Conservation (phyloP, 2,797 vertebrate genomes). For the Pelobates cultripes region DNA sequence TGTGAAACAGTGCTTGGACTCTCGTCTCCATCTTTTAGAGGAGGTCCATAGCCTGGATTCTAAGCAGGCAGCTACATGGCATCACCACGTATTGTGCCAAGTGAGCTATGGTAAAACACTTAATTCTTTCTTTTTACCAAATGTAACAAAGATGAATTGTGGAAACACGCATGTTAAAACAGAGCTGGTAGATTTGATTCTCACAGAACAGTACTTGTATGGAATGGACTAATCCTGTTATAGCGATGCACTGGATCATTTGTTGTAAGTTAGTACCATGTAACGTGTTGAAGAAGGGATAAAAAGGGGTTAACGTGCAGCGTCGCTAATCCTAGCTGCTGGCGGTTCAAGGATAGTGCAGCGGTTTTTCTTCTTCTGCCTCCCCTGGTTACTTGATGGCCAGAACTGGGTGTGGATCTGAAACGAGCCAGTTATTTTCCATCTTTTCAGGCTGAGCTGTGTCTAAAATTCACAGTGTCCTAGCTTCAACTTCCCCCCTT, state of each 20-base stretch:
- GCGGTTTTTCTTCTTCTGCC: slow-evolving; percentile 20
- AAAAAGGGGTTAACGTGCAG: slow-evolving; percentile 33
- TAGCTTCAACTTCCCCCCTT: slow-evolving; percentile 50
- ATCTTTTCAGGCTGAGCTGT: slow-evolving; percentile 43
- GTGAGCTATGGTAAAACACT: no score
- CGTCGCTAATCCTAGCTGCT: neutral
- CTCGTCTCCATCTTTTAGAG: no score
- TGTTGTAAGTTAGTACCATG: neutral
- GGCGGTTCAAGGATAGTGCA: slow-evolving; percentile 36
- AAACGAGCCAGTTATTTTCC: slow-evolving; percentile 47
- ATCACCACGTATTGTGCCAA: no score
- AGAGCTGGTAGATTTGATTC: no score
- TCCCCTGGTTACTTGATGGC: slow-evolving; percentile 38
- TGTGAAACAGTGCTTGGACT: no score
- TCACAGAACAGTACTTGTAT: no score
- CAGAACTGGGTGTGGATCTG: slow-evolving; percentile 34
- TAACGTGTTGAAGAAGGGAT: neutral
- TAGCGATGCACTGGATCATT: neutral
- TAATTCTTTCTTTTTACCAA: no score
- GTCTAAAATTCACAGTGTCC: slow-evolving; percentile 51
- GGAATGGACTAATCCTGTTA: no score
- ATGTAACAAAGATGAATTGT: no score
- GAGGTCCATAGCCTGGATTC: no score
- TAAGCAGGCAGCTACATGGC: no score
- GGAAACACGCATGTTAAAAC: no score